Evolutionary conservation across 1,140 invertebrate genomes (phyloP).

Genomic region (Sarcophaga peregrina): DNA sequence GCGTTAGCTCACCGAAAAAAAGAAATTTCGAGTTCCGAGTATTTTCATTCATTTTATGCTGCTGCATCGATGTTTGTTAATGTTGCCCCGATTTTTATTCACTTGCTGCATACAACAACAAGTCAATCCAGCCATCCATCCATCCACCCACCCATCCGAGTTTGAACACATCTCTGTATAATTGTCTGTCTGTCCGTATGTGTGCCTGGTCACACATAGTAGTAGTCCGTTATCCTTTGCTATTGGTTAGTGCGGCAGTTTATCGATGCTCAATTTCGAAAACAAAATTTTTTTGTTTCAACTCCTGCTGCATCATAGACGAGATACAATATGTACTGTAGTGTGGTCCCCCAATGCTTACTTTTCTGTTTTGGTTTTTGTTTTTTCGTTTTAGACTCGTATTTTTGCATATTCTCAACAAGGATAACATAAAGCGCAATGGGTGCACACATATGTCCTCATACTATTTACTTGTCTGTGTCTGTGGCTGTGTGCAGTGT

Average conservation of each 20-base stretch:
- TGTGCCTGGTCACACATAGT: slow-evolving; percentile 24
- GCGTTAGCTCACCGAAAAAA: slow-evolving; percentile 29
- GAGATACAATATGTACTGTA: background rate
- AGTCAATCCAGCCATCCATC: background rate
- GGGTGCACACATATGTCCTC: slow-evolving; percentile 14
- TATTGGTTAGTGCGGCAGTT: slow-evolving; percentile 48
- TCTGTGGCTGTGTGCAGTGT: background rate
- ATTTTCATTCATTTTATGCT: slow-evolving; percentile 22
- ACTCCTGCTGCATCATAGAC: background rate
- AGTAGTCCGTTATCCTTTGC: slow-evolving; percentile 40
- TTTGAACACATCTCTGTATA: background rate
- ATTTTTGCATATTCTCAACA: slow-evolving; percentile 38
- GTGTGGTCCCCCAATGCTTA: background rate
- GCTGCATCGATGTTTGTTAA: slow-evolving; percentile 36
- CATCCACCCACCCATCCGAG: background rate
- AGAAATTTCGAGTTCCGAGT: background rate
- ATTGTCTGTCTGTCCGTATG: slow-evolving; percentile 6
- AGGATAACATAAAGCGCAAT: slow-evolving; percentile 39
- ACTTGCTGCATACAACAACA: slow-evolving; percentile 31
- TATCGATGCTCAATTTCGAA: slow-evolving; percentile 44
- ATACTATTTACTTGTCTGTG: background rate
- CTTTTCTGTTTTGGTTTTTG: background rate
- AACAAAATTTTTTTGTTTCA: background rate
- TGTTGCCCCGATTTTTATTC: slow-evolving; percentile 22
- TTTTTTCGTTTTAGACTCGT: slow-evolving; percentile 27